These are phyloP conservation scores for Crossocerus cetratus DNA, from an alignment of 2,888 invertebrate genomes.

Conservation along the genomic window DNA sequence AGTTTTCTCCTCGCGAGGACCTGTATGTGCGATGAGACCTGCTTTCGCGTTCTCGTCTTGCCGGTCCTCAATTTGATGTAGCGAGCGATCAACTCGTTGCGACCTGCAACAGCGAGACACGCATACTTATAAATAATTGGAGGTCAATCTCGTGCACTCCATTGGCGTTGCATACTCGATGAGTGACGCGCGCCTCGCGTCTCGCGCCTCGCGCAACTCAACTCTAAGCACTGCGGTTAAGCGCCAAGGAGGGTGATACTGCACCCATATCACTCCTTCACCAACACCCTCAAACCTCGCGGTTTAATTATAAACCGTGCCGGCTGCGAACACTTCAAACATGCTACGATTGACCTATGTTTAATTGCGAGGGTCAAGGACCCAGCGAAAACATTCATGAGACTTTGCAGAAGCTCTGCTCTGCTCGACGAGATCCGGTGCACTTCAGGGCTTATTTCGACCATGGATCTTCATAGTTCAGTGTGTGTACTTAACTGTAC, in stretches of 20 bases:
- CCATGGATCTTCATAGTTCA: constrained; percentile 15
- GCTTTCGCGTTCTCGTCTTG: constrained; percentile 99
- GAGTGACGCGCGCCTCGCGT: too few relatives aligned
- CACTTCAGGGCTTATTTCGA: constrained; percentile 19
- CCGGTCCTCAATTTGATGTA: constrained; percentile 99
- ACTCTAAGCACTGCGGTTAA: too few relatives aligned
- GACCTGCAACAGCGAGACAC: constrained; percentile 84
- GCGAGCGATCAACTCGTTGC: constrained; percentile 99
- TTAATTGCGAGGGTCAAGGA: constrained; percentile 31
- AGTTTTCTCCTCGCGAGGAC: constrained; percentile 99
- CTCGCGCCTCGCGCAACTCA: too few relatives aligned
- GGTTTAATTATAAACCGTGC: constrained; percentile 10
- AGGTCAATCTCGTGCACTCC: not conserved
- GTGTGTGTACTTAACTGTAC: not conserved
- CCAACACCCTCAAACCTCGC: too few relatives aligned
- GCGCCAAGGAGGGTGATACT: too few relatives aligned
- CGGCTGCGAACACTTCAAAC: not conserved
- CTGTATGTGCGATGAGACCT: constrained; percentile 99
- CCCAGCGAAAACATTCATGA: constrained; percentile 13
- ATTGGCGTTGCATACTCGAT: too few relatives aligned
- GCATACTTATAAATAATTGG: not conserved
- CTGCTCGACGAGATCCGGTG: constrained; percentile 11
- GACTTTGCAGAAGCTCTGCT: constrained; percentile 27
- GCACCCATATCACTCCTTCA: too few relatives aligned
- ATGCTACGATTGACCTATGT: constrained; percentile 18